phyloP scores from a whole-genome alignment of 2,113 vertebrate species.

The Odocoileus hemionus region DNA sequence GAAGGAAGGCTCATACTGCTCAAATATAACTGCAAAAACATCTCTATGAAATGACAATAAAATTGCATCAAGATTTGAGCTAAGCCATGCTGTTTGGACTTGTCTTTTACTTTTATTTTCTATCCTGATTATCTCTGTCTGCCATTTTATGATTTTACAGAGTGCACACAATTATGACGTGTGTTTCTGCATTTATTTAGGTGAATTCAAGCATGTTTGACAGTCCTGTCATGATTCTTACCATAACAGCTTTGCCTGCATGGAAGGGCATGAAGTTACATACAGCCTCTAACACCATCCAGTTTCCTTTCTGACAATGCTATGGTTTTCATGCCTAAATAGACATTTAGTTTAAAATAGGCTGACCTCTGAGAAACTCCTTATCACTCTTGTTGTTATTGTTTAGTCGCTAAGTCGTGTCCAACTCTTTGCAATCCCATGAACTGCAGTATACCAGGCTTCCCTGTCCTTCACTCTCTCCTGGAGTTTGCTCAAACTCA shows the following conservation, averaged over 20 bases:
- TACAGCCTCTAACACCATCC: fast-evolving
- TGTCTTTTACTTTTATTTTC: not conserved
- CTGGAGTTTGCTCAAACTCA: not conserved
- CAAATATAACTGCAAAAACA: too few species aligned
- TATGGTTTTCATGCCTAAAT: not conserved
- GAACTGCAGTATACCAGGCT: not conserved
- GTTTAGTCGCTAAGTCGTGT: not conserved
- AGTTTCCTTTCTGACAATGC: not conserved
- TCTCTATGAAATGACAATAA: not conserved
- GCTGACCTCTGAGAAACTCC: not conserved
- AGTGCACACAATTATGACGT: not conserved
- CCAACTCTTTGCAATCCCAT: not conserved
- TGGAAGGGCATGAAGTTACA: not conserved
- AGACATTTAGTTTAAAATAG: not conserved
- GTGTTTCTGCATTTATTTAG: not conserved
- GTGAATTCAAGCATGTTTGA: not conserved
- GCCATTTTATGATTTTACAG: not conserved
- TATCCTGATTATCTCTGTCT: not conserved
- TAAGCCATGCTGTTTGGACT: not conserved
- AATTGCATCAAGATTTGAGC: not conserved
- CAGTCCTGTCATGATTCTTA: not conserved
- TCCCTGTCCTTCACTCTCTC: not conserved
- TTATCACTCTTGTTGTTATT: not conserved
- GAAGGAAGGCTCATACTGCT: not conserved
- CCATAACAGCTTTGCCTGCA: not conserved